Base-by-base conservation (phyloP, 2,113 vertebrate species). In the Oreochromis niloticus region DNA sequence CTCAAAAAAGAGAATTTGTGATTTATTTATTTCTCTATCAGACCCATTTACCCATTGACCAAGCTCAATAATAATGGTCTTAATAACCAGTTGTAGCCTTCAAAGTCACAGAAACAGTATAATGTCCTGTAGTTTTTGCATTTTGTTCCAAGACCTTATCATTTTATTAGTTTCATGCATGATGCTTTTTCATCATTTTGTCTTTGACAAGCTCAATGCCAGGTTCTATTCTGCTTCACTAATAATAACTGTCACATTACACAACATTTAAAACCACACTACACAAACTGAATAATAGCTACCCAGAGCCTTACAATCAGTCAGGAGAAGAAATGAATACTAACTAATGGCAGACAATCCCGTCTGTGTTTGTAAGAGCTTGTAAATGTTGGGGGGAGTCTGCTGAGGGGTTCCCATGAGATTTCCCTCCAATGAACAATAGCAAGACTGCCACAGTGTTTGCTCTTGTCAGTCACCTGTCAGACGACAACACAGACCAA, bases 391-490 rank as follows among this genome's bases (percentile, higher is more conserved):
- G 82, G 79, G n/a, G 82, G 66, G 30, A 22, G 79, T 84, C 79
- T 79, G 83, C 87, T 57, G 79, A 80, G 61, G 22, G 73, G 89
- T 92, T 93, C 91, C 91, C 92, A 91, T 93, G 92, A 91, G 88
- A 89, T 87, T 91, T 93, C 55, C 86, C 88, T 46, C 32, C 27
- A 17, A 6, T 22, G 91, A 94, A 92, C 95, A 95, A 96, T 94
- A 86, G 87, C 59, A 68, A 17, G 11, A 10, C 59, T 56, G 84
- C 85, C 91, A 50, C 80, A 93, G 32, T 93, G 93, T 96, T 96
- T 96, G 92, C 85, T 94, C 91, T 90, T 96, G 92, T 95, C 94
- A 90, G 84, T 91, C 93, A 95, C 92, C 87, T 95, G 91, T 86
- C 95, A 93, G 90, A 93, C 91, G 84, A 94, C 59, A 83, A 89